Evolutionary conservation across 2,113 vertebrate genomes (phyloP).

Genomic region (Corythaeola cristata): DNA sequence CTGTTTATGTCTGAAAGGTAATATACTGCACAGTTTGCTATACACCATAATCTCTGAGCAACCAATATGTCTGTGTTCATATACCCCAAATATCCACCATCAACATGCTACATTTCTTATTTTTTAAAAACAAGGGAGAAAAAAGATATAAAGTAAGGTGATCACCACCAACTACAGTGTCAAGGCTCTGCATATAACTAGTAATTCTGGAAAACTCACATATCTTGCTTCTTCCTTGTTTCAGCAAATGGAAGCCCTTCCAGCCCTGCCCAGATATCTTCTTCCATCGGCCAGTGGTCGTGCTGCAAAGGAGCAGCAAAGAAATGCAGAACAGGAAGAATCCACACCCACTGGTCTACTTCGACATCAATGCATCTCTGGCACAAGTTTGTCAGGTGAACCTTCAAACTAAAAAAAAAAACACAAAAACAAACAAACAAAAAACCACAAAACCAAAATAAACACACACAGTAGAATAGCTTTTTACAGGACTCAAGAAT

Average conservation of each 20-base stretch:
- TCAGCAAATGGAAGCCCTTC: slow-evolving; percentile 48
- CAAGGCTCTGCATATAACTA: neutral
- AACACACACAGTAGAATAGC: neutral
- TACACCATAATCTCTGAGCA: neutral
- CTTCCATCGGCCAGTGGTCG: neutral
- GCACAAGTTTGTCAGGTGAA: neutral
- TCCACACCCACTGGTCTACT: slow-evolving; percentile 42
- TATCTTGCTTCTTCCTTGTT: neutral
- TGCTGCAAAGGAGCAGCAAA: neutral
- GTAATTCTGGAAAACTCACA: neutral
- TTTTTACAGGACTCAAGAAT: neutral
- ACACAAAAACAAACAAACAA: neutral
- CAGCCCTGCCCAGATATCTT: slow-evolving; percentile 81
- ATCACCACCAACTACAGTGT: neutral
- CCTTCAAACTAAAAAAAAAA: slow-evolving; percentile 6
- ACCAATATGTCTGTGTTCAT: rapidly evolving
- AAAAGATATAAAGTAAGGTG: neutral
- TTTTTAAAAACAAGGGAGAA: neutral
- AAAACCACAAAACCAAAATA: neutral
- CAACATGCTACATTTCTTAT: rapidly evolving
- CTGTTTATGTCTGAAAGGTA: neutral
- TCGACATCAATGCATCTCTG: neutral
- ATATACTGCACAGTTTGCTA: neutral
- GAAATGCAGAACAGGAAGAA: slow-evolving; percentile 70
- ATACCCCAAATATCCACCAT: neutral